Conservation (phyloP, 1,140 invertebrate genomes). For the Nasonia longicornis region DNA sequence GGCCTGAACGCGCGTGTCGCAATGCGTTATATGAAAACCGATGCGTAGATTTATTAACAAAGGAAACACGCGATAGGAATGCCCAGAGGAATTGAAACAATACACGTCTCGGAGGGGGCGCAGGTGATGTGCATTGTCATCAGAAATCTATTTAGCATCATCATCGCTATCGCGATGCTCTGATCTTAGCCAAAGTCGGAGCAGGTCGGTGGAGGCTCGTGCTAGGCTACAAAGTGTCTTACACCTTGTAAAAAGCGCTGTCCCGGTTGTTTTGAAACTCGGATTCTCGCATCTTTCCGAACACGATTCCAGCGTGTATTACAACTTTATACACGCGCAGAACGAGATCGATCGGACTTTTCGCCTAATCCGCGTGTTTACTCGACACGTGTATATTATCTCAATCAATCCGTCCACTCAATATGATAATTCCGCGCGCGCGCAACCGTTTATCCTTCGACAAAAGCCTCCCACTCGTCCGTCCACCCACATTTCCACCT, state of each 20-base stretch:
- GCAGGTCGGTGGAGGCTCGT: neutral
- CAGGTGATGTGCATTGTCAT: neutral
- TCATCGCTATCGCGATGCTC: neutral
- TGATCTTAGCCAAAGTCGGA: neutral
- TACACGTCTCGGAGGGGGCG: neutral
- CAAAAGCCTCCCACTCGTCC: neutral
- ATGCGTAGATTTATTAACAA: neutral
- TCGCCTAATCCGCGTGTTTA: too few species aligned
- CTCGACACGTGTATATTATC: neutral
- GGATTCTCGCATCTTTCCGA: neutral
- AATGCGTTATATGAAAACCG: neutral
- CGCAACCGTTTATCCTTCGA: neutral
- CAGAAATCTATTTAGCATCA: conserved; percentile 3
- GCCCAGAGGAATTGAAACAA: neutral
- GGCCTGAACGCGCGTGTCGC: neutral
- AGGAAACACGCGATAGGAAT: neutral
- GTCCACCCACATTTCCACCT: conserved; percentile 12
- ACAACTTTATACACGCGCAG: neutral
- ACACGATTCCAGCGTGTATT: neutral
- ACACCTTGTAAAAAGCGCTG: neutral
- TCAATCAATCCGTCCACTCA: neutral
- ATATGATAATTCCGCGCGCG: neutral
- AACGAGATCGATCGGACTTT: neutral
- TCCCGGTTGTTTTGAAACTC: neutral
- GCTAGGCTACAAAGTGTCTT: neutral